Percentiles rank a stretch among this genome's conserved stretches.
phyloP scores from a whole-genome alignment of 2,113 vertebrate species.

The Phasianus colchicus region DNA sequence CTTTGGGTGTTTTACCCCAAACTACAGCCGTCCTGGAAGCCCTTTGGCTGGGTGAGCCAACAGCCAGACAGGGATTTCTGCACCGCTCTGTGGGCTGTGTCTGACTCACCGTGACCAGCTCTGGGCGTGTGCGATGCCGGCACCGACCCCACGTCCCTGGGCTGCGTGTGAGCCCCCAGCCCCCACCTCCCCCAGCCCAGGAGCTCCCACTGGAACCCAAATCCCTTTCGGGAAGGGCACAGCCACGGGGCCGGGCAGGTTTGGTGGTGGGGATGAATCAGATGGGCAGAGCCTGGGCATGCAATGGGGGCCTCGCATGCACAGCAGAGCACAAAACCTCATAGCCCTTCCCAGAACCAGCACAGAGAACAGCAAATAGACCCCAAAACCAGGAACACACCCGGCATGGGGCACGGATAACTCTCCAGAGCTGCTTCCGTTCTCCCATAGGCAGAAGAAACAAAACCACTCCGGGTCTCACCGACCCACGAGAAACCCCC shows the following conservation, averaged over 20 bases:
- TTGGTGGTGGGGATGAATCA: neutral
- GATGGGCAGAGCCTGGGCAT: neutral
- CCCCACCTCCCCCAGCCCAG: neutral
- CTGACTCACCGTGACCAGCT: neutral
- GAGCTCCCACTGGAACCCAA: neutral
- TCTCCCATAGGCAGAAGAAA: neutral
- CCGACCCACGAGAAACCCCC: neutral
- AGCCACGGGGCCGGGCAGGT: accelerated
- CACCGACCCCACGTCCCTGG: neutral
- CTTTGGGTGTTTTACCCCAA: neutral
- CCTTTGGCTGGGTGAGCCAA: neutral
- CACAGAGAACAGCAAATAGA: neutral
- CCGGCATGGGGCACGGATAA: neutral
- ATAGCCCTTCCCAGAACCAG: neutral
- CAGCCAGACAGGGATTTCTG: neutral
- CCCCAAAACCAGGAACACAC: neutral
- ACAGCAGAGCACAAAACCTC: accelerated
- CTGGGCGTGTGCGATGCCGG: accelerated
- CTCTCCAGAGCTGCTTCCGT: neutral
- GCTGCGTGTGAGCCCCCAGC: accelerated
- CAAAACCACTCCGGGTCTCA: neutral
- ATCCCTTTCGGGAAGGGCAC: neutral
- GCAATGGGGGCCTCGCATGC: neutral
- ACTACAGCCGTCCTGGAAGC: neutral
- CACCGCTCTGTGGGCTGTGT: neutral